Percentiles rank a stretch among this genome's conserved stretches.
Evolutionary conservation across 2,888 invertebrate genomes (phyloP).

Genomic region (Pollenia griseotomentosa): DNA sequence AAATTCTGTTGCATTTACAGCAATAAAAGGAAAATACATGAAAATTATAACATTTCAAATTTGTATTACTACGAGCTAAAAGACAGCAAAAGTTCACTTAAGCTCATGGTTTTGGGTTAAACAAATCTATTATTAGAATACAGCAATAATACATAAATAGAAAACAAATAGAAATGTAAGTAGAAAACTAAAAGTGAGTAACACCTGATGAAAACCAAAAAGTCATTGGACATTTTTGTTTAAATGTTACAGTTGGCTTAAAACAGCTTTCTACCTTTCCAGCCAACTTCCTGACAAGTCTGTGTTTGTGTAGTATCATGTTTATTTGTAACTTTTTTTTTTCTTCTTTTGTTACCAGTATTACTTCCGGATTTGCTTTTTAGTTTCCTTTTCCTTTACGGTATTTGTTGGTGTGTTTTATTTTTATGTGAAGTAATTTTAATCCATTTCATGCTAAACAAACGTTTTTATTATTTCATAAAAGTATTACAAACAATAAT

Average conservation of each 20-base stretch:
- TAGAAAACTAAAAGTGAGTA: neutral
- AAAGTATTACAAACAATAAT: conserved; percentile 42
- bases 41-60: no score
- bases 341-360: neutral
- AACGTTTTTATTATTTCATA: conserved; percentile 48
- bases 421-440: conserved; percentile 4
- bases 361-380: conserved; percentile 7
- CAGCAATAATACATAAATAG: neutral
- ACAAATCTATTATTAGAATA: conserved; percentile 17
- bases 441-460: conserved; percentile 29
- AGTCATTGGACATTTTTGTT: neutral
- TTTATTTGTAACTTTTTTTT: neutral
- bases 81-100: neutral
- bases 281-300: no score
- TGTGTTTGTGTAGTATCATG: neutral
- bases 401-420: neutral
- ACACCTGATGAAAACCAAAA: neutral
- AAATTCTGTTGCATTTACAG: neutral
- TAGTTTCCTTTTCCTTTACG: neutral
- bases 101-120: conserved; percentile 3
- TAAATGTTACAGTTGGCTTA: neutral
- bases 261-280: no score
- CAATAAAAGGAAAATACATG: neutral
- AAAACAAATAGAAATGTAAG: neutral
- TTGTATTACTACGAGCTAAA: no score